A percentile compares a stretch with the other conserved stretches of the same genome.
Conservation (phyloP, 1,140 invertebrate species). For the Mylabris phalerata region DNA sequence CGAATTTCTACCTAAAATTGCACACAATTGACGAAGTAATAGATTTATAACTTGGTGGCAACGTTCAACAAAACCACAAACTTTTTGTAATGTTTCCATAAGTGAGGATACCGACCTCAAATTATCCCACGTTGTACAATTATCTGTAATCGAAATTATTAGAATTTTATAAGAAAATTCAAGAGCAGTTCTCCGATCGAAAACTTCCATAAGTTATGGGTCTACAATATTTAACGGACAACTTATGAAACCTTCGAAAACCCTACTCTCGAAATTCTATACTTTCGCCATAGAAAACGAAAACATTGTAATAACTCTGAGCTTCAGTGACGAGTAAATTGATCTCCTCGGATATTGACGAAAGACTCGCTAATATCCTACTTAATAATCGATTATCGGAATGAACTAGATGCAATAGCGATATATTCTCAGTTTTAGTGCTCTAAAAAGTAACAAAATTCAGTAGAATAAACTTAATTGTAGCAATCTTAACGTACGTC, state of each 20-base stretch:
- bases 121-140: conserved; percentile 19
- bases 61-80: conserved; percentile 59
- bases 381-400: conserved; percentile 78
- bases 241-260: conserved; percentile 2
- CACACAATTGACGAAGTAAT: conserved; percentile 60
- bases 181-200: conserved; percentile 8
- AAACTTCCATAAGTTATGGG: neutral
- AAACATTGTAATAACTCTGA: conserved; percentile 53
- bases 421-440: conserved; percentile 54
- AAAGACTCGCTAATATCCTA: conserved; percentile 73
- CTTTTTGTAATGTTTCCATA: conserved; percentile 53
- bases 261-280: conserved; percentile 23
- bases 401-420: conserved; percentile 61
- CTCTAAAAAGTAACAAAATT: conserved; percentile 35
- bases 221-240: neutral
- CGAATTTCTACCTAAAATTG: conserved; percentile 47
- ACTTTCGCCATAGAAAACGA: conserved; percentile 59
- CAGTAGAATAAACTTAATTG: neutral
- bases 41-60: conserved; percentile 59
- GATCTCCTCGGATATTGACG: conserved; percentile 72
- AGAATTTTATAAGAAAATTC: conserved; percentile 18
- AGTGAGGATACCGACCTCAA: conserved; percentile 37
- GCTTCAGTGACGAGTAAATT: conserved; percentile 61
- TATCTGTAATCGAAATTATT: conserved; percentile 7
- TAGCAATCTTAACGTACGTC: conserved; percentile 45